These are phyloP conservation scores for Globodera rostochiensis DNA, from an alignment of 1,140 invertebrate species.

Conservation along the genomic window DNA sequence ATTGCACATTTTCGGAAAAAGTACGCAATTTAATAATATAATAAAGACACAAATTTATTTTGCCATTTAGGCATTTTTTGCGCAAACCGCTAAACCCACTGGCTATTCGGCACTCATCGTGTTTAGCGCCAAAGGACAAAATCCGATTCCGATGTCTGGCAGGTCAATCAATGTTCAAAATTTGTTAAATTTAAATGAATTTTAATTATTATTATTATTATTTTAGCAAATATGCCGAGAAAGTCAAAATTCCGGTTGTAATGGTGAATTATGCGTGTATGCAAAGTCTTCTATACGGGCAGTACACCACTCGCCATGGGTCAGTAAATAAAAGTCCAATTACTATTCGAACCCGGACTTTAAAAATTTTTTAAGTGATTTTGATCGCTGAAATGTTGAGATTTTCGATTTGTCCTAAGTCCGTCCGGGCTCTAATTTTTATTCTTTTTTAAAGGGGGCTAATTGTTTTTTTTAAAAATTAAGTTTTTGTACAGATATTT, in stretches of 20 bases:
- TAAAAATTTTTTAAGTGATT: too few species aligned
- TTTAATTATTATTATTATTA: not conserved
- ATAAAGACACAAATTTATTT: not conserved
- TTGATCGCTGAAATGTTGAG: too few species aligned
- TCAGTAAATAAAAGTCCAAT: slow-evolving; percentile 7
- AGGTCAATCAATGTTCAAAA: not conserved
- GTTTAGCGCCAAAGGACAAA: slow-evolving; percentile 47
- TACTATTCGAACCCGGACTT: too few species aligned
- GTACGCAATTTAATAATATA: slow-evolving; percentile 14
- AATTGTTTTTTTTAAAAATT: slow-evolving; percentile 17
- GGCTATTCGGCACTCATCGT: slow-evolving; percentile 56
- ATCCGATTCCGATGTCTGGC: slow-evolving; percentile 60
- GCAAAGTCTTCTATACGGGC: slow-evolving; percentile 43
- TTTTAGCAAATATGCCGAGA: slow-evolving; percentile 51
- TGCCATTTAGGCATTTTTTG: slow-evolving; percentile 54
- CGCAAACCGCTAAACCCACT: slow-evolving; percentile 44
- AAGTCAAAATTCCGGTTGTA: slow-evolving; percentile 58
- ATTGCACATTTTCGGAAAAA: slow-evolving; percentile 61
- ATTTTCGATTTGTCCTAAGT: too few species aligned
- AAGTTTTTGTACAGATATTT: slow-evolving; percentile 43
- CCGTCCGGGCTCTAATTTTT: too few species aligned
- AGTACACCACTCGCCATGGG: slow-evolving; percentile 55
- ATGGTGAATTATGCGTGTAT: slow-evolving; percentile 62
- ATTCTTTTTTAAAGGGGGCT: not conserved
- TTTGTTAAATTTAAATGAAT: not conserved